Evolutionary conservation across 2,888 invertebrate genomes (phyloP), one percentile per base, ranked within the genome.

Genomic region (Pammene aurita): DNA sequence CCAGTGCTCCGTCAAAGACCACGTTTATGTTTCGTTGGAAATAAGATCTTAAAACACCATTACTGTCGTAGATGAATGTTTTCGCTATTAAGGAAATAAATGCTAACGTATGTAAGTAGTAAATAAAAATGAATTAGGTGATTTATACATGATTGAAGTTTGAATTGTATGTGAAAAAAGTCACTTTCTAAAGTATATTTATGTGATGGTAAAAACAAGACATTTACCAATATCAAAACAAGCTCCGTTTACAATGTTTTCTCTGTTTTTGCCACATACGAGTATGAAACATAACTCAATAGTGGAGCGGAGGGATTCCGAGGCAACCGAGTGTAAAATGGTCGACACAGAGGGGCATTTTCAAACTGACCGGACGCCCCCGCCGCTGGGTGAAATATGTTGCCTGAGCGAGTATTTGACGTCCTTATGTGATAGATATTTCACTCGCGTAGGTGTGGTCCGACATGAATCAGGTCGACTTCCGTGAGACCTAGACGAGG

Each of bases 251-350:
- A 57, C 56, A 66, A 46, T 64, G 73, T 66, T 72, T 76, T 78
- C 70, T 73, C 71, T 73, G 76, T 78, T 79, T 81, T 77, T 79
- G 74, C 75, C 78, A 72, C 72, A 75, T 72, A 74, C 75, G 76
- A 80, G 80, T 88, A 87, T 88, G 84, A 84, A 86, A 85, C 84
- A 88, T 89, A 90, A 88, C 86, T 89, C 86, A 88, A 88, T 88
- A 87, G 85, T 80, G 76, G 80, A 82, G 80, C 80, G 83, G 74
- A 80, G 85, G 86, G 87, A 87, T 85, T 84, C 82, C 80, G 78
- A 79, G 77, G 83, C 89, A 87, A 80, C 86, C 84, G 85, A 85
- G 85, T 86, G 90, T 87, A 84, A 88, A 90, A 92, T 90, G 86
- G 85, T 82, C 85, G 88, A 85, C 87, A 84, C 82, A 81, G 83